phyloP scores from a whole-genome alignment of 2,113 vertebrate genomes.

The Tetrax tetrax region DNA sequence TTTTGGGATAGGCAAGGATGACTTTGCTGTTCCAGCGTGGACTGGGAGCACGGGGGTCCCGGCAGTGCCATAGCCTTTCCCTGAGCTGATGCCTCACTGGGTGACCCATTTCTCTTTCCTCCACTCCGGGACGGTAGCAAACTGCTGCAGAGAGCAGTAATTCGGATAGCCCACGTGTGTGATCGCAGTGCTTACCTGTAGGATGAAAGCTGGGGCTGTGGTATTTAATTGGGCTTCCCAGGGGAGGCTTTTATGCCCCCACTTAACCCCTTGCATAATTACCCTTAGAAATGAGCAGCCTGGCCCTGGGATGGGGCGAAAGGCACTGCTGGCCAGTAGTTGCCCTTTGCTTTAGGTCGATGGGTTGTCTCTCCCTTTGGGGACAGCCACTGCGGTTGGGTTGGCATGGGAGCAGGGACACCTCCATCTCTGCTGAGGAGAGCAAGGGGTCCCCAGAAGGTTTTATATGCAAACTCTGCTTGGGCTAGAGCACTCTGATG shows the following conservation, averaged over 20 bases:
- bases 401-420: not conserved
- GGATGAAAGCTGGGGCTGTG: not conserved
- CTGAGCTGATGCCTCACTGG: not conserved
- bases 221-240: not conserved
- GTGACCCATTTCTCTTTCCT: not conserved
- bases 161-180: not conserved
- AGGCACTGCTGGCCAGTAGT: not conserved
- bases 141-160: not conserved
- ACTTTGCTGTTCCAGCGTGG: rapidly evolving
- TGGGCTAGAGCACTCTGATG: not conserved
- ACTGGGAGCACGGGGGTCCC: rapidly evolving
- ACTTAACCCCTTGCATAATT: not conserved
- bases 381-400: rapidly evolving
- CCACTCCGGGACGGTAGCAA: rapidly evolving
- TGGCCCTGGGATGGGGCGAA: not conserved
- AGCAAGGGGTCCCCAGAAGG: not conserved
- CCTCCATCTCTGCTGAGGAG: not conserved
- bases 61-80: not conserved
- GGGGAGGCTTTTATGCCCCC: not conserved
- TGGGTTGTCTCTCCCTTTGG: not conserved
- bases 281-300: not conserved
- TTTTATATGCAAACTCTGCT: not conserved
- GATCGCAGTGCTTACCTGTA: not conserved
- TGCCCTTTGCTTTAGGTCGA: not conserved
- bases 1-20: not conserved